Conservation (phyloP, 2,797 vertebrate genomes). For the Scomberomorus guttatus region DNA sequence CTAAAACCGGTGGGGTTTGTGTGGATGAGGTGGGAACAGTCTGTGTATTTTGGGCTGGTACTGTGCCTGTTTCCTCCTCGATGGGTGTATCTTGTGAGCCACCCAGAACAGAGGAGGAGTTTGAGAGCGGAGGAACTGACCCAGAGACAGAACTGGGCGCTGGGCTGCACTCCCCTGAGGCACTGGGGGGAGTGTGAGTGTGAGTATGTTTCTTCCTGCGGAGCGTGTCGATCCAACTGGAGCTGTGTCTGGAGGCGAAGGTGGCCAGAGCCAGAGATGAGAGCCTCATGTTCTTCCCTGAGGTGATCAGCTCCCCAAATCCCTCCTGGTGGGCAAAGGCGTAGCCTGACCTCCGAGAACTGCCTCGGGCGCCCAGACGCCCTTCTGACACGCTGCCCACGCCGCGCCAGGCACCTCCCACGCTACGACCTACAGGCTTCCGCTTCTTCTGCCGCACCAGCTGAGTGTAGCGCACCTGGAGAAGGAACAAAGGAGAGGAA, state of each 20-base stretch:
- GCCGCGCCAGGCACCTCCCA: constrained; percentile 68
- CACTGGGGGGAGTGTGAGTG: constrained; percentile 64
- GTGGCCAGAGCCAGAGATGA: constrained; percentile 90
- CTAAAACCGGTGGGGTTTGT: constrained; percentile 30
- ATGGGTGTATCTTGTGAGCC: constrained; percentile 71
- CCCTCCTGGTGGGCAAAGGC: constrained; percentile 97
- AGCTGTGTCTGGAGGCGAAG: constrained; percentile 88
- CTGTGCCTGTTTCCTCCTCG: constrained; percentile 62
- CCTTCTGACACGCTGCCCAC: constrained; percentile 84
- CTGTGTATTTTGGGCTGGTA: constrained; percentile 27
- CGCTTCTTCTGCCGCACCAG: constrained; percentile 91
- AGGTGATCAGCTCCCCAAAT: constrained; percentile 96
- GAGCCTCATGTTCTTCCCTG: constrained; percentile 95
- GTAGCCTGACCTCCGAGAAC: constrained; percentile 91
- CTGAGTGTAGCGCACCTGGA: constrained; percentile 94
- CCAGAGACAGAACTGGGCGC: constrained; percentile 78
- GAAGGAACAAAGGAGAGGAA: not conserved
- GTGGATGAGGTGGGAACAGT: constrained; percentile 11
- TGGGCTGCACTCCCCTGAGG: constrained; percentile 75
- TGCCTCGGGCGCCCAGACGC: constrained; percentile 80
- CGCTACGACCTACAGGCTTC: constrained; percentile 77
- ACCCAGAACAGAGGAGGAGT: constrained; percentile 71
- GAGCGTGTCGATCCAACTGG: constrained; percentile 93
- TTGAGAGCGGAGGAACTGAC: constrained; percentile 73
- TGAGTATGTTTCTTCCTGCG: constrained; percentile 87